Conservation (phyloP, 1,140 invertebrate genomes). For the Psilanteris sp. region DNA sequence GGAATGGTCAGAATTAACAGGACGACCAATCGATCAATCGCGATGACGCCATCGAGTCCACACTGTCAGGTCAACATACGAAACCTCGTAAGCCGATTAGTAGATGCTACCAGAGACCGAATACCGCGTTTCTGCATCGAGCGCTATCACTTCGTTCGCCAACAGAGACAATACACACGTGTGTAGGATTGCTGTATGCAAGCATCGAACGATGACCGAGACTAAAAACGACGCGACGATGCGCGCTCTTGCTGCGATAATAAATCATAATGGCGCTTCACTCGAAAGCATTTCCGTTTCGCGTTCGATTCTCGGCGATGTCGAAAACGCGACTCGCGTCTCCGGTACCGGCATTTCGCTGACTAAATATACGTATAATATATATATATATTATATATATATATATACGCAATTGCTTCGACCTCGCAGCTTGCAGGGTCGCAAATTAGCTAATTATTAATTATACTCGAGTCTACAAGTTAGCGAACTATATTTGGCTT, state of each 20-base stretch:
- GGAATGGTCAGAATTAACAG: conserved; percentile 34
- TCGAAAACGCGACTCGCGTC: too few species aligned
- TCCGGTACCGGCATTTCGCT: too few species aligned
- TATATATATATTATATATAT: too few species aligned
- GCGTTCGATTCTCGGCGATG: conserved; percentile 1
- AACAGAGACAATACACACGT: conserved; percentile 36
- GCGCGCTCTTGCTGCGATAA: neutral
- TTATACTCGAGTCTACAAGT: too few species aligned
- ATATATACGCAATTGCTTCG: too few species aligned
- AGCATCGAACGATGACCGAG: neutral
- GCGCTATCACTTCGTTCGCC: conserved; percentile 34
- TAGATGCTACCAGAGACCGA: conserved; percentile 38
- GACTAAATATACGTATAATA: too few species aligned
- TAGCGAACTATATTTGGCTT: too few species aligned
- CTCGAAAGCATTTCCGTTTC: conserved; percentile 6
- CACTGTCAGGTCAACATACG: conserved; percentile 58
- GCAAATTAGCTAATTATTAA: too few species aligned
- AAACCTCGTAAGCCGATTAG: conserved; percentile 64
- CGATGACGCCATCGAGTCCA: conserved; percentile 45
- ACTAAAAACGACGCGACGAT: conserved; percentile 5
- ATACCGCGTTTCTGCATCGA: conserved; percentile 45
- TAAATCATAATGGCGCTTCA: conserved; percentile 32
- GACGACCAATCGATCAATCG: conserved; percentile 52
- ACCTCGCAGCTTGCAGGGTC: too few species aligned
- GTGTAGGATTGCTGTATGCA: conserved; percentile 37